These are phyloP conservation scores for Euplexia lucipara DNA, from an alignment of 2,888 invertebrate genomes.

Conservation along the genomic window DNA sequence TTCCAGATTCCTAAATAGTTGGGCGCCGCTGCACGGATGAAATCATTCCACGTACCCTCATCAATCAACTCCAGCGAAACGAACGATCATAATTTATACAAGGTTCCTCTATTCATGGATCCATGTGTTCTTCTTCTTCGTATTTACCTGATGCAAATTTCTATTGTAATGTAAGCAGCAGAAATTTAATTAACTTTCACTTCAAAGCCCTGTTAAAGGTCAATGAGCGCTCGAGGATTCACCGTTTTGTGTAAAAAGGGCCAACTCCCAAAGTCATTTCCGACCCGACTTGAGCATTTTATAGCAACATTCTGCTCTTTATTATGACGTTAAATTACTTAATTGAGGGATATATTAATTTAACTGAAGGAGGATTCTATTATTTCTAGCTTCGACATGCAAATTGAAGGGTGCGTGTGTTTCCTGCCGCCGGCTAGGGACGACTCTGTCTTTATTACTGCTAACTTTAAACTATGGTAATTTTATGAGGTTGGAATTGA, in stretches of 20 bases:
- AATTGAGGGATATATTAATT: conserved; percentile 78
- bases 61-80: conserved; percentile 62
- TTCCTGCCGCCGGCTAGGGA: conserved; percentile 29
- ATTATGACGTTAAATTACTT: conserved; percentile 80
- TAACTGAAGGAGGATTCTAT: conserved; percentile 61
- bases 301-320: conserved; percentile 76
- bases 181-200: conserved; percentile 87
- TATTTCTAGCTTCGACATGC: conserved; percentile 60
- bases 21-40: conserved; percentile 47
- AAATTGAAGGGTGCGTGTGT: conserved; percentile 62
- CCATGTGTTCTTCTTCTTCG: conserved; percentile 65
- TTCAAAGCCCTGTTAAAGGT: conserved; percentile 83
- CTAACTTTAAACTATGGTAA: conserved; percentile 55
- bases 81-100: conserved; percentile 63
- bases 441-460: conserved; percentile 26
- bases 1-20: conserved; percentile 52
- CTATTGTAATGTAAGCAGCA: conserved; percentile 84
- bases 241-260: conserved; percentile 81
- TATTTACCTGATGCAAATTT: conserved; percentile 79
- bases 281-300: conserved; percentile 76
- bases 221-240: conserved; percentile 80
- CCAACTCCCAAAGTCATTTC: conserved; percentile 78
- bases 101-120: conserved; percentile 45
- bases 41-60: conserved; percentile 63
- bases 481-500: conserved; percentile 47